These are phyloP conservation scores for Gobio gobio DNA, from an alignment of 2,113 vertebrate species.

Conservation along the genomic window DNA sequence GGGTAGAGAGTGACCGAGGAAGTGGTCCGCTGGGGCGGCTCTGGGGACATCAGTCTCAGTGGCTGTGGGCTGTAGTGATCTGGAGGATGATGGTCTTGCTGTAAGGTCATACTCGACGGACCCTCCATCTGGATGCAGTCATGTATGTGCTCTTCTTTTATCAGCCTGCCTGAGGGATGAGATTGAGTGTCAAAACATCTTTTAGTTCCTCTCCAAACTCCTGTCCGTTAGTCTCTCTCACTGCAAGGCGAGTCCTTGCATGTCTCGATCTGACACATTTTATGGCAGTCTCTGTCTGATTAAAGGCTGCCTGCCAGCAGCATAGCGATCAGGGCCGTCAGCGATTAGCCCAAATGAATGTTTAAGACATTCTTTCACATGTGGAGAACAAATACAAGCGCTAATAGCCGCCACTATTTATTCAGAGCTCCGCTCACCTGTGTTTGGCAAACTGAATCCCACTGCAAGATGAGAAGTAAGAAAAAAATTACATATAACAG, in stretches of 20 bases:
- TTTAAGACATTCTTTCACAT: slow-evolving; percentile 7
- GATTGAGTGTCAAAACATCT: slow-evolving; percentile 21
- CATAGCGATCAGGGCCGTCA: slow-evolving; percentile 1
- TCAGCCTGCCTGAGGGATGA: slow-evolving; percentile 60
- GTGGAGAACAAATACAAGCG: background rate
- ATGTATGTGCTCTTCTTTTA: slow-evolving; percentile 78
- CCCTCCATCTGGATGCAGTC: slow-evolving; percentile 74
- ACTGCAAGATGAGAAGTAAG: slow-evolving; percentile 49
- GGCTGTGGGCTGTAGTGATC: slow-evolving; percentile 72
- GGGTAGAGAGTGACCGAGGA: slow-evolving; percentile 64
- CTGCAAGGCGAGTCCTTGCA: slow-evolving; percentile 24
- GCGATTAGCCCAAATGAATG: background rate
- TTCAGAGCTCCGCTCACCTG: slow-evolving; percentile 56
- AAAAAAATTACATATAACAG: background rate
- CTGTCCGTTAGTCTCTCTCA: background rate
- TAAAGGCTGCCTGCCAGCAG: slow-evolving; percentile 29
- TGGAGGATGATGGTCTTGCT: slow-evolving; percentile 50
- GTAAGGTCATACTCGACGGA: slow-evolving; percentile 56
- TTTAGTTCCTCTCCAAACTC: background rate
- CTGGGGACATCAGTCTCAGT: slow-evolving; percentile 61
- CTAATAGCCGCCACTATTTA: slow-evolving; percentile 4
- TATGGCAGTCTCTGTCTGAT: slow-evolving; percentile 20
- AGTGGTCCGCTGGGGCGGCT: slow-evolving; percentile 53
- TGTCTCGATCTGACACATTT: slow-evolving; percentile 11
- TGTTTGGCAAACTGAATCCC: slow-evolving; percentile 67